Conservation (phyloP, 2,113 vertebrate genomes). For the Thermophis baileyi region DNA sequence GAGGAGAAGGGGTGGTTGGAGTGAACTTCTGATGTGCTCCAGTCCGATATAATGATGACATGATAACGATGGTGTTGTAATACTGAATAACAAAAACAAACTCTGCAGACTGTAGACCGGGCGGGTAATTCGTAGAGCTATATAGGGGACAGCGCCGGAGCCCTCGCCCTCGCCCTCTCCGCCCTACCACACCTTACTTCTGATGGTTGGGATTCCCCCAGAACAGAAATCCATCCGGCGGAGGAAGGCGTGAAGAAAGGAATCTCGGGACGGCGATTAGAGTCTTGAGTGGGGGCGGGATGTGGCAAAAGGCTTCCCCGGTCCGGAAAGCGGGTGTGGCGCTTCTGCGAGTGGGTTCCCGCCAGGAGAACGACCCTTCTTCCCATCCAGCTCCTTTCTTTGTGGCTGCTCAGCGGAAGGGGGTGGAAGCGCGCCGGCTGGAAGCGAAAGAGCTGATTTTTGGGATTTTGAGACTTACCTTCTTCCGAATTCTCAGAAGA, state of each 20-base stretch:
- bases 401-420: neutral
- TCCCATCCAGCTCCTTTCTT: neutral
- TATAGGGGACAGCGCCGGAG: neutral
- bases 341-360: neutral
- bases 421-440: neutral
- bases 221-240: neutral
- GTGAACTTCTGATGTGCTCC: neutral
- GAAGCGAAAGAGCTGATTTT: neutral
- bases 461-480: neutral
- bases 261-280: neutral
- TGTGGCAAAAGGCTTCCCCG: neutral
- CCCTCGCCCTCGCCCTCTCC: neutral
- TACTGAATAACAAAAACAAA: neutral
- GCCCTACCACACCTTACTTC: neutral
- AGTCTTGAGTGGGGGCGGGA: neutral
- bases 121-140: neutral
- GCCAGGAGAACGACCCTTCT: neutral
- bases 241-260: neutral
- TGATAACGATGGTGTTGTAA: neutral
- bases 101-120: neutral
- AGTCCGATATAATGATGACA: neutral
- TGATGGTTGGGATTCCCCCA: neutral
- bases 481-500: neutral
- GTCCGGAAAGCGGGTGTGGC: neutral
- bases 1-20: neutral